Percentiles rank a stretch among this genome's conserved stretches.
Conservation (phyloP, 2,888 invertebrate species). For the Drosophila pseudotalamancana region DNA sequence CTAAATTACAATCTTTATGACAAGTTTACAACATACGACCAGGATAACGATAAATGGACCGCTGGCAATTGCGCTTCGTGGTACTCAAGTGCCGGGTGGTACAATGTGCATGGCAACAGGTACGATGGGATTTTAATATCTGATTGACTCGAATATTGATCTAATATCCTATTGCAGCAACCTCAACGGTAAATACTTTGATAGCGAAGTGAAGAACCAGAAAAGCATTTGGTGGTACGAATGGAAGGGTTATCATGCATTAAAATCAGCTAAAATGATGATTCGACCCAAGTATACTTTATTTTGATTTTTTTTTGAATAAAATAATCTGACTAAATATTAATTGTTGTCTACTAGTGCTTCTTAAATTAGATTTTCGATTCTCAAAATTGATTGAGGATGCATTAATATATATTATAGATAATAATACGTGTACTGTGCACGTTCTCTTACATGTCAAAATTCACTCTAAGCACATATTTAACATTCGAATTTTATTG, state of each 20-base stretch:
- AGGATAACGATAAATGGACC: neutral
- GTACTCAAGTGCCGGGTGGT: slow-evolving; percentile 18
- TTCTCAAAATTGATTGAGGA: no score
- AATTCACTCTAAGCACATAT: no score
- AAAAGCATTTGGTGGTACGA: slow-evolving; percentile 30
- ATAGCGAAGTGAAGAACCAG: fast-evolving
- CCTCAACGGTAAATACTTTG: slow-evolving; percentile 23
- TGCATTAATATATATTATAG: no score
- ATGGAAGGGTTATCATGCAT: slow-evolving; percentile 10
- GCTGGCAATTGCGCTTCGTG: neutral
- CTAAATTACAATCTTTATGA: neutral
- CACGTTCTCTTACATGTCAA: no score
- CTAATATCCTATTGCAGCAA: slow-evolving; percentile 15
- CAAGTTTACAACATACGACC: slow-evolving; percentile 7
- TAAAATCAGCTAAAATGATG: slow-evolving; percentile 30
- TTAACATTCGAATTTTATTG: no score
- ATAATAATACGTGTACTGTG: no score
- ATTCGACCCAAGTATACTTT: slow-evolving; percentile 23
- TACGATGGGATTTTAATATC: neutral
- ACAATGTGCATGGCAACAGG: slow-evolving; percentile 7
- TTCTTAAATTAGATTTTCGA: no score
- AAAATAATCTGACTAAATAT: no score
- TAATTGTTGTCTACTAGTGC: no score
- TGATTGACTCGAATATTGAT: neutral
- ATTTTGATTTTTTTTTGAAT: neutral